Percentiles rank a stretch among this genome's conserved stretches.
These are phyloP conservation scores for Parotia lawesii DNA, from an alignment of 2,113 vertebrate species.

Conservation along the genomic window DNA sequence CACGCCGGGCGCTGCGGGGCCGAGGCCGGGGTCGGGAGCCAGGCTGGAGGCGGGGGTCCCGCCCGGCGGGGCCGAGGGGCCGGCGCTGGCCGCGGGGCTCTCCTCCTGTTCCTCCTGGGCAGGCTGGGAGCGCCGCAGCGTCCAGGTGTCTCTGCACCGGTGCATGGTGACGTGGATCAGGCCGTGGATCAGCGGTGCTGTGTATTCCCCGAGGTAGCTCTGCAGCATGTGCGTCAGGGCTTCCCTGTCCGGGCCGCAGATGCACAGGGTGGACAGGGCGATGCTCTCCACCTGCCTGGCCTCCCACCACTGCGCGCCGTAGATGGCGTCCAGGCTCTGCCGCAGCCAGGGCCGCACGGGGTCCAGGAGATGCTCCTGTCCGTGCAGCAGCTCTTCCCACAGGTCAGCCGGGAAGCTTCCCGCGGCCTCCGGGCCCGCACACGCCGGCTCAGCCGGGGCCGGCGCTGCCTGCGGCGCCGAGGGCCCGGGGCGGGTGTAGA, in stretches of 20 bases:
- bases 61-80: no score
- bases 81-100: background rate
- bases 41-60: background rate
- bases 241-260: background rate
- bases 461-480: accelerated
- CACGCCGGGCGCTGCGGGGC: accelerated
- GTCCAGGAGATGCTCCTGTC: background rate
- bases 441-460: accelerated
- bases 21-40: no score
- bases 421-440: no score
- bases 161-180: background rate
- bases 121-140: background rate
- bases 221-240: background rate
- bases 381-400: background rate
- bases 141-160: background rate
- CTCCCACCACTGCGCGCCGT: background rate
- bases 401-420: accelerated
- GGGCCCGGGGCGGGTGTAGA: background rate
- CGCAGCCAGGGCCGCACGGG: background rate
- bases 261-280: background rate
- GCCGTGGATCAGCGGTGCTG: background rate
- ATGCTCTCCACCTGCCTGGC: background rate
- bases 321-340: background rate
- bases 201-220: background rate
- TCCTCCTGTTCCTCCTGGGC: no score